These are phyloP conservation scores for Oryzias dopingdopingensis DNA, from an alignment of 2,797 vertebrate species.

Conservation along the genomic window DNA sequence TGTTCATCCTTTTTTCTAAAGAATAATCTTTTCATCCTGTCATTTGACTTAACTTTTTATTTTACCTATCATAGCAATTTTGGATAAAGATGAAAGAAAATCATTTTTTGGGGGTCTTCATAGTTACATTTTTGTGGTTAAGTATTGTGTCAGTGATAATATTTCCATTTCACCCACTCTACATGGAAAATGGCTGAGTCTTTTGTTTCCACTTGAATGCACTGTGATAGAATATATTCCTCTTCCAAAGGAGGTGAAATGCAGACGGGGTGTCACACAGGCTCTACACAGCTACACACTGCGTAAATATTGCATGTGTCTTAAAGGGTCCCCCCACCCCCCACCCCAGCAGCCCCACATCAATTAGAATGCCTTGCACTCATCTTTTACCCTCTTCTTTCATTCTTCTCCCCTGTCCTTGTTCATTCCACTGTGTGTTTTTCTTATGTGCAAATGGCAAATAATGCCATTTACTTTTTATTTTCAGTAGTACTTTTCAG, in stretches of 20 bases:
- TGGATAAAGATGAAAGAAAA: not conserved
- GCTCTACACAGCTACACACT: constrained; percentile 36
- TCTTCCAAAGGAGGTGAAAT: constrained; percentile 64
- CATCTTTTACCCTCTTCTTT: constrained; percentile 16
- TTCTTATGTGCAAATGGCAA: not conserved
- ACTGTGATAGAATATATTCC: constrained; percentile 59
- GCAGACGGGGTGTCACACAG: constrained; percentile 57
- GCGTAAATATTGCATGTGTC: constrained; percentile 81
- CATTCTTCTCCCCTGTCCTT: not conserved
- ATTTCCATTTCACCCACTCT: constrained; percentile 44
- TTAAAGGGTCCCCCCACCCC: constrained; percentile 69
- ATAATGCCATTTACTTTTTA: too few species aligned
- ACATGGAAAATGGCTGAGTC: constrained; percentile 46
- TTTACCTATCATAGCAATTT: not conserved
- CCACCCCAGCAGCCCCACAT: constrained; percentile 74
- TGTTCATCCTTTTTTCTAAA: not conserved
- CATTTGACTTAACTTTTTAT: not conserved
- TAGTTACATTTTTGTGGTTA: constrained; percentile 1
- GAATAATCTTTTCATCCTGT: not conserved
- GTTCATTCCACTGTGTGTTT: not conserved
- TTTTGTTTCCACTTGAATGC: constrained; percentile 65
- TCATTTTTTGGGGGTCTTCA: not conserved
- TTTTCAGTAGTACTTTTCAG: too few species aligned
- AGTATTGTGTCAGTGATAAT: constrained; percentile 31
- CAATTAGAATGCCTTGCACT: constrained; percentile 73